Evolutionary conservation across 2,797 vertebrate species (phyloP).

Genomic region (Eospalax fontanierii): DNA sequence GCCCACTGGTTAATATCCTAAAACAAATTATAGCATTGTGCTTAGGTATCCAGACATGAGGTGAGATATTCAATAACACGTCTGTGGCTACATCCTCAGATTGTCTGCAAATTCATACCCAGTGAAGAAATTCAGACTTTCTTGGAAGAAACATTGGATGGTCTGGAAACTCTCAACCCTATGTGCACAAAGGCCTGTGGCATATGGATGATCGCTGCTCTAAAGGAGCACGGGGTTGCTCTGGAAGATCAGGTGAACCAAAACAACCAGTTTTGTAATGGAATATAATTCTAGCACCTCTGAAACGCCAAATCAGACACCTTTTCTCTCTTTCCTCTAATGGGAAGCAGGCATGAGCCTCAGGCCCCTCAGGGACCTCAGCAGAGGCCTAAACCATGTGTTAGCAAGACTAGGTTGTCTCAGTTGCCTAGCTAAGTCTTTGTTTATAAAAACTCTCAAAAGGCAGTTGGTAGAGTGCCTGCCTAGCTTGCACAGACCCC

Average conservation of each 20-base stretch:
- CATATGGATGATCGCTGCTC: slow-evolving; percentile 69
- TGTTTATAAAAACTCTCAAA: not conserved
- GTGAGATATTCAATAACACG: not conserved
- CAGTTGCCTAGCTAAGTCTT: not conserved
- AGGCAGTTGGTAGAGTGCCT: not conserved
- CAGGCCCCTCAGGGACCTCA: not conserved
- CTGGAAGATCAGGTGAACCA: slow-evolving; percentile 82
- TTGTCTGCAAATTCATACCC: slow-evolving; percentile 80
- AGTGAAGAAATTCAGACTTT: slow-evolving; percentile 77
- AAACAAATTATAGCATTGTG: not conserved
- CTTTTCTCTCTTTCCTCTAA: not conserved
- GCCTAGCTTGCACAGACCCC: not conserved
- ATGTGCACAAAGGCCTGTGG: slow-evolving; percentile 74
- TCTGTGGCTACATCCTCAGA: slow-evolving; percentile 70
- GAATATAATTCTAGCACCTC: too few species aligned
- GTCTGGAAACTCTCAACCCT: slow-evolving; percentile 79
- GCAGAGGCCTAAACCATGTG: not conserved
- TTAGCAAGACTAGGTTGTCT: not conserved
- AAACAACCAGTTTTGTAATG: not conserved
- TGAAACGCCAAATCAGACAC: not conserved
- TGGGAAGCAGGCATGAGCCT: not conserved
- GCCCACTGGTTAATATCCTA: not conserved
- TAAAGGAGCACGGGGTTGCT: slow-evolving; percentile 76
- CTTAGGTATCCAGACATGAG: not conserved
- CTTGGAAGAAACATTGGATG: slow-evolving; percentile 80